phyloP scores from a whole-genome alignment of 2,888 invertebrate genomes.

The Teleogryllus oceanicus region DNA sequence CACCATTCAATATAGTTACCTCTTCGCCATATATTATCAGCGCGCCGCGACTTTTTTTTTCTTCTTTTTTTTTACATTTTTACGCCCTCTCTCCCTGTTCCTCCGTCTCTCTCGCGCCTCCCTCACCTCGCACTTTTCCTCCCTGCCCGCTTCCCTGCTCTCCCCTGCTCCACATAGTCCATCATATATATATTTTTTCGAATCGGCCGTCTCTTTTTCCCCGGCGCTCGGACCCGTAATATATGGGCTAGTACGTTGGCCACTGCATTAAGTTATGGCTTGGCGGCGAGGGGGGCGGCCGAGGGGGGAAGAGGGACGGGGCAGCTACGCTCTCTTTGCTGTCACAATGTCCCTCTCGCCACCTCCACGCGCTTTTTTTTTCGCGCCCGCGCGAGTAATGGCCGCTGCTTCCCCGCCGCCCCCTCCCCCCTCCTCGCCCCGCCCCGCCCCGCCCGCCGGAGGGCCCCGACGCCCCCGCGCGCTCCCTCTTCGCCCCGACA shows the following conservation, averaged over 20 bases:
- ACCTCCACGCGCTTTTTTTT: conserved; percentile 1
- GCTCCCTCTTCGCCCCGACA: conserved; percentile 3
- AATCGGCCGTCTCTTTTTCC: conserved; percentile 9
- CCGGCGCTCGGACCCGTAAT: conserved; percentile 25
- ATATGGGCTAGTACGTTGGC: conserved; percentile 27
- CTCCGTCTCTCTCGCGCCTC: background rate
- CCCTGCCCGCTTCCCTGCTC: background rate
- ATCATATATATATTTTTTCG: conserved; percentile 18
- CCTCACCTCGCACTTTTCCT: background rate
- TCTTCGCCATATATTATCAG: conserved; percentile 18
- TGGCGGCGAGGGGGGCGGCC: conserved; percentile 3
- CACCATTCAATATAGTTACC: conserved; percentile 18
- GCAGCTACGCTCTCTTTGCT: conserved; percentile 18
- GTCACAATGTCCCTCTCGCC: conserved; percentile 18
- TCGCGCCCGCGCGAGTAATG: background rate
- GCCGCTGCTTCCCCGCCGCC: background rate
- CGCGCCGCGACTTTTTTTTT: background rate
- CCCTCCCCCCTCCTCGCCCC: background rate
- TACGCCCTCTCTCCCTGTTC: background rate
- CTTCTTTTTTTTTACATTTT: background rate
- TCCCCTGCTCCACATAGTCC: conserved; percentile 3
- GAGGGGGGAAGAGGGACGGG: background rate
- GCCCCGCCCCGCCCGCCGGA: background rate
- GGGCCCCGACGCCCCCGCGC: background rate
- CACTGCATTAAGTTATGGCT: conserved; percentile 31